phyloP scores from a whole-genome alignment of 2,113 vertebrate species.

The Benitochromis conjunctus region DNA sequence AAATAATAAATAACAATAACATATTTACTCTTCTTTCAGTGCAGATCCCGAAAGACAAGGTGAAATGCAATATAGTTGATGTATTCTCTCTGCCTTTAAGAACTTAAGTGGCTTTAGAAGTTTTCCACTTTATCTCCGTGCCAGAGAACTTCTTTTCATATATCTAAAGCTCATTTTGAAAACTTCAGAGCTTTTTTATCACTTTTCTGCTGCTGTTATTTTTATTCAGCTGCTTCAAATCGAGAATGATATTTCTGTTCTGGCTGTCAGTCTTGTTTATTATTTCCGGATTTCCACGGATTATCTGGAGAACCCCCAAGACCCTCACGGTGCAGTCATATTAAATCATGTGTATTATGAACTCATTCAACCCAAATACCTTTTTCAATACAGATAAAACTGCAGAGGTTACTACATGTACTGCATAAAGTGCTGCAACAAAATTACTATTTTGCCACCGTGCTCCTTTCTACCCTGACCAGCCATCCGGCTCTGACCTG shows the following conservation, averaged over 20 bases:
- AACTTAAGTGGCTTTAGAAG: slow-evolving; percentile 15
- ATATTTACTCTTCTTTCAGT: not conserved
- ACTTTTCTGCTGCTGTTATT: slow-evolving; percentile 21
- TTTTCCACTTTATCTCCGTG: slow-evolving; percentile 20
- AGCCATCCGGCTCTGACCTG: not conserved
- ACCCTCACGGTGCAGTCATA: slow-evolving; percentile 12
- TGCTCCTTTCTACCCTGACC: not conserved
- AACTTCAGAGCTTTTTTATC: slow-evolving; percentile 25
- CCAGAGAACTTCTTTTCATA: not conserved
- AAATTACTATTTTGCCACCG: not conserved
- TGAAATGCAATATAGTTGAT: not conserved
- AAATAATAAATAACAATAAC: not conserved
- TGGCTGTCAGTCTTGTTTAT: slow-evolving; percentile 38
- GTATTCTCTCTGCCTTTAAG: not conserved
- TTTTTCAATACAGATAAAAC: slow-evolving; percentile 2
- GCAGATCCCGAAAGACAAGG: not conserved
- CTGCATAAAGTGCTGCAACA: not conserved
- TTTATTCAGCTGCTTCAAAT: not conserved
- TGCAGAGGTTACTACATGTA: not conserved
- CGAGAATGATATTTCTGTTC: slow-evolving; percentile 7
- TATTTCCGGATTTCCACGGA: slow-evolving; percentile 41
- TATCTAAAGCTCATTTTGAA: slow-evolving; percentile 13
- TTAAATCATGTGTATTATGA: not conserved
- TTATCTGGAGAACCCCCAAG: slow-evolving; percentile 43
- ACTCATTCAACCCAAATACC: not conserved